These are phyloP conservation scores for Anolis apletophallus DNA, from an alignment of 2,797 vertebrate species.

Conservation along the genomic window DNA sequence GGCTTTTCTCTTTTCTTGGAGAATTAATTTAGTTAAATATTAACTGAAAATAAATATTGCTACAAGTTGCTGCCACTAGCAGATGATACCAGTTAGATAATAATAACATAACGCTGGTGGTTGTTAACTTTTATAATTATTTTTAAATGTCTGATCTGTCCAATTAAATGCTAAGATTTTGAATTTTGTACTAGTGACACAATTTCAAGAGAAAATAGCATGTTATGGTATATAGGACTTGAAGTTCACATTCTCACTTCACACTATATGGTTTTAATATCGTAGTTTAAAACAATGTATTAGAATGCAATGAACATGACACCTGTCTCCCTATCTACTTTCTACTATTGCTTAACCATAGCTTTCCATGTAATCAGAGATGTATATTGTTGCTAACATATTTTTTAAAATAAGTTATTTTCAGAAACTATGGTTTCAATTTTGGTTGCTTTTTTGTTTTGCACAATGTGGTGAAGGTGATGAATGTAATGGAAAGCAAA, in stretches of 20 bases:
- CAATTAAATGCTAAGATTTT: conserved; percentile 51
- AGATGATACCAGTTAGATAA: conserved; percentile 65
- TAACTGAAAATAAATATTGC: conserved; percentile 50
- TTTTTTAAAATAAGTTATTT: neutral
- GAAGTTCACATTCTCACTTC: neutral
- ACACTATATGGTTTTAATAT: neutral
- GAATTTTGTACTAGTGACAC: conserved; percentile 43
- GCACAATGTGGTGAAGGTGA: no score
- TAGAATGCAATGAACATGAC: no score
- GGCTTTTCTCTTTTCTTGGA: conserved; percentile 25
- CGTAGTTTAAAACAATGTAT: neutral
- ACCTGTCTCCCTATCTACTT: no score
- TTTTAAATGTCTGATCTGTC: conserved; percentile 50
- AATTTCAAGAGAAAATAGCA: neutral
- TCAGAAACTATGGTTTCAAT: neutral
- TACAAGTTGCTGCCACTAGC: conserved; percentile 35
- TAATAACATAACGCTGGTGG: conserved; percentile 32
- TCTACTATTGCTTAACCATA: neutral
- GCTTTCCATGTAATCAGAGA: neutral
- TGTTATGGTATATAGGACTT: conserved; percentile 43
- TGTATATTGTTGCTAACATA: no score
- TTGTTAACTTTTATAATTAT: neutral
- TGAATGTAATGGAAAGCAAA: neutral
- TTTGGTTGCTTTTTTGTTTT: neutral
- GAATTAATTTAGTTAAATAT: conserved; percentile 61